Evolutionary conservation across 2,113 vertebrate species (phyloP), one percentile per base, ranked within the genome.

Genomic region (Labeo rohita): DNA sequence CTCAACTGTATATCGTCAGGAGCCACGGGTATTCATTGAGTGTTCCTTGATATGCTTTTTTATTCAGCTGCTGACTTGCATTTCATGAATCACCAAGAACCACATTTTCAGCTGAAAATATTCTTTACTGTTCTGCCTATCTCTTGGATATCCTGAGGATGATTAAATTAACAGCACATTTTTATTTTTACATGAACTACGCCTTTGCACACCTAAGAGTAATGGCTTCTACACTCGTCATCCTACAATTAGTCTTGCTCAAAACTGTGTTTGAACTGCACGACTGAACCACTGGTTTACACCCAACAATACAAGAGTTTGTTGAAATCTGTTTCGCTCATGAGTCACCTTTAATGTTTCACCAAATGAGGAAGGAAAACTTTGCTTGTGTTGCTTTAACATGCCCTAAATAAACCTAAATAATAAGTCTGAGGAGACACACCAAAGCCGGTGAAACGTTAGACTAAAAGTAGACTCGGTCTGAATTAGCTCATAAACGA

Each of bases 351-450:
- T 16, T 16, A 45, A 52, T 45, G 43, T 66, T 39, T 75, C 54
- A 39, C 21, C 54, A 63, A 65, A 66, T 79, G 34, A 79, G 34
- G 52, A 12, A 43, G 21, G n/a, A 74, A 75, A 50, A 75, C 72
- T 43, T 56, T 21, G 16, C 76, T 59, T 78, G 28, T 56, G 52
- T 59, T 79, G 34, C 13, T 54, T 49, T 45, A 78, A 11, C 49
- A 21, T 78, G 47, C 18, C 36, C 36, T 72, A 56, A 68, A 70
- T 83, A 63, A 11, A 39, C 50, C 80, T n/a, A 12, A 39, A n/a
- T n/a, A 36, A 13, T 16, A 28, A 34, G 18, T 72, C 13, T 7
- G 50, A 18, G 34, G 28, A 79, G 76, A 59, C 76, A 59, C 16
- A 36, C 52, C 76, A 43, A 39, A 54, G 23, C 5, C 54, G 77